phyloP scores from a whole-genome alignment of 2,888 invertebrate species.

The Amorpha juglandis region DNA sequence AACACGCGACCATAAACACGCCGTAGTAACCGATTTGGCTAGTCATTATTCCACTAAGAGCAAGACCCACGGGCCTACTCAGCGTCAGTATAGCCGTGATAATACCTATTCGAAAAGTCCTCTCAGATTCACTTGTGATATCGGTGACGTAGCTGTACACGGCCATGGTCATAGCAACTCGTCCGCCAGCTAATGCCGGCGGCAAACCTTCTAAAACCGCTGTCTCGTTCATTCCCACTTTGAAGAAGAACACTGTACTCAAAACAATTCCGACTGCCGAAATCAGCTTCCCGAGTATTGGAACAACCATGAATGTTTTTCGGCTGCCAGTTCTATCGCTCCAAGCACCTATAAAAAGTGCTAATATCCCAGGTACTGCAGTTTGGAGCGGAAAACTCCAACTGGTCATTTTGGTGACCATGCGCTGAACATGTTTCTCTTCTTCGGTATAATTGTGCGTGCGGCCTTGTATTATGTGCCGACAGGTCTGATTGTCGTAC shows the following conservation, averaged over 20 bases:
- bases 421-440: slow-evolving; percentile 75
- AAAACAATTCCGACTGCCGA: slow-evolving; percentile 82
- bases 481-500: slow-evolving; percentile 82
- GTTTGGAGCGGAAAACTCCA: slow-evolving; percentile 85
- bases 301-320: slow-evolving; percentile 85
- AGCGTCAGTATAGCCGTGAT: slow-evolving; percentile 82
- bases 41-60: slow-evolving; percentile 82
- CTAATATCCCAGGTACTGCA: slow-evolving; percentile 81
- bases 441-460: slow-evolving; percentile 70
- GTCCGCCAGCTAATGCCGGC: slow-evolving; percentile 86
- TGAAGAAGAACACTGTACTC: slow-evolving; percentile 83
- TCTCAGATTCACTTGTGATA: slow-evolving; percentile 83
- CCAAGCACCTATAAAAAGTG: slow-evolving; percentile 86
- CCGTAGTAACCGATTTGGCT: slow-evolving; percentile 77
- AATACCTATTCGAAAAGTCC: slow-evolving; percentile 86
- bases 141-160: slow-evolving; percentile 86
- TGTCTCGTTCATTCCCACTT: slow-evolving; percentile 82
- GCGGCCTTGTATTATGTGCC: slow-evolving; percentile 74
- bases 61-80: slow-evolving; percentile 80
- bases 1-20: slow-evolving; percentile 73
- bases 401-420: slow-evolving; percentile 84
- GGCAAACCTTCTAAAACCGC: slow-evolving; percentile 83
- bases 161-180: slow-evolving; percentile 85
- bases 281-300: slow-evolving; percentile 84
- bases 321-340: slow-evolving; percentile 85